These are phyloP conservation scores for Acrocephalus kingi DNA, from an alignment of 2,113 vertebrate genomes.

Conservation along the genomic window DNA sequence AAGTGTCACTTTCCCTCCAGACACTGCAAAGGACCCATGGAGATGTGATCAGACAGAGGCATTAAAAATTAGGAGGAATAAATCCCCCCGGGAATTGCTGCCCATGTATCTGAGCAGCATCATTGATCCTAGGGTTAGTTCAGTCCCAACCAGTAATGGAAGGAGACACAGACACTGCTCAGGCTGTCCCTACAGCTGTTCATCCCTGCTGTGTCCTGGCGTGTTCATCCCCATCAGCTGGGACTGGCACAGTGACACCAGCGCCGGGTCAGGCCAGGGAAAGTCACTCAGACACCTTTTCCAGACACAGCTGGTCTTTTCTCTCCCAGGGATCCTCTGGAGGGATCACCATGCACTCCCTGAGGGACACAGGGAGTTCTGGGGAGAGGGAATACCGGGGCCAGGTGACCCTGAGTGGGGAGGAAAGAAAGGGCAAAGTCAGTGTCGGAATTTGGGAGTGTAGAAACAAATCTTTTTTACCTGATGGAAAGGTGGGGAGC, in stretches of 20 bases:
- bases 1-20: neutral
- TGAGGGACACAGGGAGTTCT: neutral
- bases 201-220: neutral
- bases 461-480: neutral
- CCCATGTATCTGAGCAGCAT: neutral
- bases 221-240: neutral
- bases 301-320: neutral
- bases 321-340: neutral
- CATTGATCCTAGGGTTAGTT: neutral
- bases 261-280: rapidly evolving
- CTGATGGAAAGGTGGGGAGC: neutral
- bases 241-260: neutral
- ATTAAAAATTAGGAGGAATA: neutral
- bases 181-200: neutral
- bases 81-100: neutral
- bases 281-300: neutral
- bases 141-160: neutral
- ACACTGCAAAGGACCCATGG: neutral
- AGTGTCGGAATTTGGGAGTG: neutral
- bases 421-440: neutral
- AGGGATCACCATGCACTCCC: neutral
- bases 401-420: neutral
- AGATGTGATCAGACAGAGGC: neutral
- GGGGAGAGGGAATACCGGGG: neutral
- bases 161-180: neutral